Conservation (phyloP, 1,140 invertebrate species). For the Vanessa tameamea region DNA sequence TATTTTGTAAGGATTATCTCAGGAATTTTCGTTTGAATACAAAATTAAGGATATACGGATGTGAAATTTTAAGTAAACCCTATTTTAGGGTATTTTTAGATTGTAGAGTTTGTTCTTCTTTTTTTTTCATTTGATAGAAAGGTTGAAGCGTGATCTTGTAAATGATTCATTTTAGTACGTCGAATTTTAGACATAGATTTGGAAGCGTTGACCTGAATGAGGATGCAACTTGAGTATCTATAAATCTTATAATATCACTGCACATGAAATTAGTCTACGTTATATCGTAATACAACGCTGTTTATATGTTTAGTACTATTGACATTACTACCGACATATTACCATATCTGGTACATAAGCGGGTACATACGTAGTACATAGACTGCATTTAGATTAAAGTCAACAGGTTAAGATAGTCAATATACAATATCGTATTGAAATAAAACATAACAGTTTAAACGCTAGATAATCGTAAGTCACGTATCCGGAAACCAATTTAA, state of each 20-base stretch:
- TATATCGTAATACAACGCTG: not conserved
- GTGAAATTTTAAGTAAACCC: not conserved
- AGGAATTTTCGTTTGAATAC: conserved; percentile 3
- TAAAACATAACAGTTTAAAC: conserved; percentile 10
- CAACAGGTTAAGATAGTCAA: conserved; percentile 4
- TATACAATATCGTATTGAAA: conserved; percentile 1
- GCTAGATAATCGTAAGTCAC: conserved; percentile 22
- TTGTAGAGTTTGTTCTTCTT: not conserved
- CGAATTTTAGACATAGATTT: no score
- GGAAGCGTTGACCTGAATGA: no score
- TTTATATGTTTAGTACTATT: conserved; percentile 4
- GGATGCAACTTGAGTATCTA: no score
- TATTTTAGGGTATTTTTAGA: not conserved
- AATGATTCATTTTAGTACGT: no score
- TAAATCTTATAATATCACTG: not conserved
- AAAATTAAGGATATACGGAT: not conserved
- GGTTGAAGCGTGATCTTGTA: no score
- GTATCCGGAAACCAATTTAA: conserved; percentile 45
- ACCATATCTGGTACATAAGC: not conserved
- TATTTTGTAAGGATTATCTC: conserved; percentile 20
- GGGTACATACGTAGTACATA: not conserved
- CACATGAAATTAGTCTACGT: not conserved
- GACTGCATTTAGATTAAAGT: not conserved
- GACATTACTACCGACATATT: conserved; percentile 2
- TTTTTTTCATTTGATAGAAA: no score